Conservation (phyloP, 2,797 vertebrate genomes). For the Rousettus madagascariensis region DNA sequence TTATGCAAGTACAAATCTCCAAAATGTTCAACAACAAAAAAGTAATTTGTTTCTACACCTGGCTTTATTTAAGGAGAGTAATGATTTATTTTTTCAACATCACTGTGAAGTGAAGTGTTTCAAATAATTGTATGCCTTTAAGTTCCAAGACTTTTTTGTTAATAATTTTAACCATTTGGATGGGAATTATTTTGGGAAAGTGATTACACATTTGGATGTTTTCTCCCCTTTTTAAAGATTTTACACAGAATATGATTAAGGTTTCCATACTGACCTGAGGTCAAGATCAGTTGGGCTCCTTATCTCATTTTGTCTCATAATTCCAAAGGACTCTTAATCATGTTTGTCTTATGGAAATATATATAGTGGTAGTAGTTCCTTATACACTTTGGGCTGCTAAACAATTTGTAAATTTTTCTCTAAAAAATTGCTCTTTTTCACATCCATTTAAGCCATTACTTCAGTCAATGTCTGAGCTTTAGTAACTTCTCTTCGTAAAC, state of each 20-base stretch:
- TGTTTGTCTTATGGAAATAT: background rate
- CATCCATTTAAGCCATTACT: background rate
- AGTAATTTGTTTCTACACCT: conserved; percentile 76
- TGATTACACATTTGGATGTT: conserved; percentile 46
- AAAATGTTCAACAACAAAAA: background rate
- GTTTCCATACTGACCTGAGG: background rate
- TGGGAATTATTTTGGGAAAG: conserved; percentile 57
- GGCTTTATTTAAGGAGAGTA: conserved; percentile 75
- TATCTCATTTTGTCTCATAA: conserved; percentile 24
- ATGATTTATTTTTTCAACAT: conserved; percentile 77
- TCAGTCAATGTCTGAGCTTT: background rate
- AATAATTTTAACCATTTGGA: conserved; percentile 72
- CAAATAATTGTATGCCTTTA: conserved; percentile 73
- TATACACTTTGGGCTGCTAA: background rate
- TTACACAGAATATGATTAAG: conserved; percentile 11
- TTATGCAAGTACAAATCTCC: conserved; percentile 36
- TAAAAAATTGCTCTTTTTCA: background rate
- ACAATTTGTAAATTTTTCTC: background rate
- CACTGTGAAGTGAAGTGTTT: conserved; percentile 75
- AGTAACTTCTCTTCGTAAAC: background rate
- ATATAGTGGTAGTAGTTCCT: background rate
- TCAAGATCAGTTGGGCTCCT: conserved; percentile 13
- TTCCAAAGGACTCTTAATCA: background rate
- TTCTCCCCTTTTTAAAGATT: conserved; percentile 43
- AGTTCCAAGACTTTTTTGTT: conserved; percentile 70